Base-by-base conservation (phyloP, 2,888 invertebrate species). In the Odontomyia ornata region DNA sequence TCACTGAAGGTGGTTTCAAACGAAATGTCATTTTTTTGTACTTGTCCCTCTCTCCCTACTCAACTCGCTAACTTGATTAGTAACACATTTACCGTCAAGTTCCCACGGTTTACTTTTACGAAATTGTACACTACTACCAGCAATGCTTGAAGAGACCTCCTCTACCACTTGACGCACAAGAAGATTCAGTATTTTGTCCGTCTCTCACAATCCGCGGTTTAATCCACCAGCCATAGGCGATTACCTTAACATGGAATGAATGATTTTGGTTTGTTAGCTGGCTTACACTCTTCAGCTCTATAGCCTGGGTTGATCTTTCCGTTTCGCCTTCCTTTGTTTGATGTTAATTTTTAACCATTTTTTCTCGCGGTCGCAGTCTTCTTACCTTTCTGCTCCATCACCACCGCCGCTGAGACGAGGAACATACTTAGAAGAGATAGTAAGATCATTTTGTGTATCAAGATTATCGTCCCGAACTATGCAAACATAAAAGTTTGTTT, bases 101-200 rank as follows among this genome's bases (percentile, higher is more conserved):
- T 36, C 77, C 77, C 77, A 77, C 77, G 77, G 77, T 77, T 77
- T 75, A 77, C 77, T 77, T 77, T 77, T 77, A 25, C 43, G 46
- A 65, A 64, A 52, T 56, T 72, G 72, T 57, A 72, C 69, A 25
- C 69, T 69, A 67, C 69, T 27, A 69, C 69, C 47, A 23, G 21
- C 46, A 46, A 46, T 69, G 21, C 47, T 15, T 25, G 46, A n/a
- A 9, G 23, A 36, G 46, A 69, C 47, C 46, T 46, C 47, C 46
- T 46, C 69, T 69, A 43, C 23, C 69, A 47, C 69, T 67, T 67
- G 67, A 69, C 69, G 69, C 69, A 60, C 60, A 47, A 69, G 69
- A 69, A 36, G 67, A 67, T 67, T 23, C 69, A 25, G 69, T 21
- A 9, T 60, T 60, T 11, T 11, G 21, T 60, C 25, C 60, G 23